Conservation (phyloP, 2,797 vertebrate species). For the Syngnathus rostellatus region DNA sequence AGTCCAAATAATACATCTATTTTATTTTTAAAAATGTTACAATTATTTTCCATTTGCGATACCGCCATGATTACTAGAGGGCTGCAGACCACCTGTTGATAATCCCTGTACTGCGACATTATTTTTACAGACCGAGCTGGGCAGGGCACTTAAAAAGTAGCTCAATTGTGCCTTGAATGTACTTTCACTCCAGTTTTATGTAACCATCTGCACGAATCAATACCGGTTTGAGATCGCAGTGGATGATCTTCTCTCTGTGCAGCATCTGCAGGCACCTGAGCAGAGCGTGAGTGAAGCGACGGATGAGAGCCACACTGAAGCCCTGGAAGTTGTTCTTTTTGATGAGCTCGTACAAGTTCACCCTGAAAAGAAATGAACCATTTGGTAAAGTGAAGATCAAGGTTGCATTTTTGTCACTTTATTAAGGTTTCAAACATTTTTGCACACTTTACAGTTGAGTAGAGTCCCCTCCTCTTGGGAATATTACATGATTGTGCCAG, state of each 20-base stretch:
- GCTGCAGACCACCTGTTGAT: no score
- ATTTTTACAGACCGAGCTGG: neutral
- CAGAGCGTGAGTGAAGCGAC: constrained; percentile 80
- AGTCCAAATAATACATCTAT: no score
- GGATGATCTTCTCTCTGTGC: constrained; percentile 86
- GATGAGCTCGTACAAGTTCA: constrained; percentile 88
- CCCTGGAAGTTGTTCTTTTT: constrained; percentile 95
- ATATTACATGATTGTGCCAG: constrained; percentile 30
- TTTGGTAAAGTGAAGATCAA: neutral
- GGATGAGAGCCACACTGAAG: constrained; percentile 82
- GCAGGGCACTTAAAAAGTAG: neutral
- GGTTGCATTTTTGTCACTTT: neutral
- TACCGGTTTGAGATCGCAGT: constrained; percentile 94
- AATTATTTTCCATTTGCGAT: no score
- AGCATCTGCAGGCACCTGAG: constrained; percentile 89
- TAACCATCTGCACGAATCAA: constrained; percentile 15
- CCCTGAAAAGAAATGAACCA: constrained; percentile 63
- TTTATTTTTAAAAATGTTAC: no score
- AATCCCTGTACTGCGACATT: neutral
- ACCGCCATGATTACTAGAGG: no score
- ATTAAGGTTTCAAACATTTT: constrained; percentile 6
- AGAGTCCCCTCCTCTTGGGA: neutral
- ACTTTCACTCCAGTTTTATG: neutral
- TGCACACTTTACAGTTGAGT: neutral
- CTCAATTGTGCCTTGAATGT: neutral